Percentiles rank a stretch among this genome's conserved stretches.
phyloP scores from a whole-genome alignment of 2,797 vertebrate species.

The Nannoperca obscura region DNA sequence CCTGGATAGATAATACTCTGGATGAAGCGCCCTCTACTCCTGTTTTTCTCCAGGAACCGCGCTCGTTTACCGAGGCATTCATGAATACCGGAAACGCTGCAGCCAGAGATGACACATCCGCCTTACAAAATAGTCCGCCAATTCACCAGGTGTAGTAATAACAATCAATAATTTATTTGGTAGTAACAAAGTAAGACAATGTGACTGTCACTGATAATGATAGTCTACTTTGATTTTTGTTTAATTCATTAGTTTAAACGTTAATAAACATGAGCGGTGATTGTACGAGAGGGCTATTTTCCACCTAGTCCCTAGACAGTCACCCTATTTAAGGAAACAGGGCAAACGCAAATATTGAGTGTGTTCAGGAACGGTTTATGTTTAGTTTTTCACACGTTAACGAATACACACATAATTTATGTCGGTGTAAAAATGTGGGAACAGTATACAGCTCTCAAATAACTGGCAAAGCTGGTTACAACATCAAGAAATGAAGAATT shows the following conservation, averaged over 20 bases:
- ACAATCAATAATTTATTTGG: neutral
- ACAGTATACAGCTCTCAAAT: neutral
- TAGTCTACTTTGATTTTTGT: neutral
- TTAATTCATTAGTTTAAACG: neutral
- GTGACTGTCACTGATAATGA: neutral
- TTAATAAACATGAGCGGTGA: neutral
- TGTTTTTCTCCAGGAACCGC: slow-evolving; percentile 57
- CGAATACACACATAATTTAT: neutral
- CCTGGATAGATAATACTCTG: neutral
- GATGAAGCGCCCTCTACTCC: neutral
- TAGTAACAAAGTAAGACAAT: neutral
- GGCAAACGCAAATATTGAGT: neutral
- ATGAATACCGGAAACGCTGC: slow-evolving; percentile 54
- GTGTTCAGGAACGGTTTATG: neutral
- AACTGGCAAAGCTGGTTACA: neutral
- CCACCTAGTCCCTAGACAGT: too few relatives aligned
- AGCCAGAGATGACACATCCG: slow-evolving; percentile 65
- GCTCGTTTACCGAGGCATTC: slow-evolving; percentile 48
- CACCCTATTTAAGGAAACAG: neutral
- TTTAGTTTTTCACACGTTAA: neutral
- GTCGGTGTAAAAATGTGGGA: neutral
- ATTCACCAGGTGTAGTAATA: neutral
- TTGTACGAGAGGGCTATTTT: neutral
- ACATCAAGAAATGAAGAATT: neutral
- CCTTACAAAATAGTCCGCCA: slow-evolving; percentile 78